Evolutionary conservation across 2,113 vertebrate species (phyloP), one percentile per base, ranked within the genome.

Genomic region (Aix galericulata): DNA sequence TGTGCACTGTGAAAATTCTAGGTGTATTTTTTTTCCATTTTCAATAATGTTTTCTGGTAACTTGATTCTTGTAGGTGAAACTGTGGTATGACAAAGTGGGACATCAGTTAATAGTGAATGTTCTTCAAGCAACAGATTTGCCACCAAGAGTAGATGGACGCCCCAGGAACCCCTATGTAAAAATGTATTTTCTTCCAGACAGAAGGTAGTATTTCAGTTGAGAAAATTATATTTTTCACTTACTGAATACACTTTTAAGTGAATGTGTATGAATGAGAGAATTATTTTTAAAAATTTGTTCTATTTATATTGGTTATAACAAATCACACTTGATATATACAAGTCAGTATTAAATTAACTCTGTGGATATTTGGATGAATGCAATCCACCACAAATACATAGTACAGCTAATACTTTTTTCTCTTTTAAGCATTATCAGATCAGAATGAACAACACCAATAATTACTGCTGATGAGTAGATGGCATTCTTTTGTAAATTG

Each of bases 121-220:
- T 99, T 95, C 98, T 99, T 68, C 99, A 99, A 98, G 99, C 99
- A 98, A 99, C 98, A 97, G 99, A 99, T 94, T 98, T 99, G 76
- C 99, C 99, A 58, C 15, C 98, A 72, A 98, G 99, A 96, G 97
- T 97, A 64, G 99, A 99, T 63, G 99, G 99, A 55, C 98, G 99
- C 63, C 99, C 99, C 58, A 98, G 99, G 72, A 99, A 99, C 97
- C 99, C 99, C 42, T 99, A 99, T 90, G 99, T 99, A 93, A 99
- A 99, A 98, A 99, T 99, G 99, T 99, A 99, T 97, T 99, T 99
- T 97, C 99, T 99, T 95, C 99, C 99, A 73, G 99, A 99, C 90
- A 98, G 98, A 98, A 98, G 98, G 98, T 98, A 98, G 11, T 59
- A 60, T 59, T 92, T 60, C 14, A 50, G 22, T 50, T 76, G 22